These are phyloP conservation scores for Periparus ater DNA, from an alignment of 2,797 vertebrate species.

Conservation along the genomic window DNA sequence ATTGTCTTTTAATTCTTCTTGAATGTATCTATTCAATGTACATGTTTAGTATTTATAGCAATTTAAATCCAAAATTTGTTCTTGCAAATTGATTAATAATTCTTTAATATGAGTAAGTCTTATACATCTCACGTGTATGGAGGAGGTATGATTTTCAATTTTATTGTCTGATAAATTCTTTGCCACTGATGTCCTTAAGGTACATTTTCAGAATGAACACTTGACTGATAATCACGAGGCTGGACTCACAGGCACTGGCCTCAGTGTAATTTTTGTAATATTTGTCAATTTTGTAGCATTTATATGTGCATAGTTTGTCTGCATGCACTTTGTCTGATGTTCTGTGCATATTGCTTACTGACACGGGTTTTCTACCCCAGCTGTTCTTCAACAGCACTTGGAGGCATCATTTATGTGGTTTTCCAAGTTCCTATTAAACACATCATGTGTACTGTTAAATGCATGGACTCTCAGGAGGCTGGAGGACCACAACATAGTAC, in stretches of 20 bases:
- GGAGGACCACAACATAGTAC: neutral
- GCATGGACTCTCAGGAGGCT: neutral
- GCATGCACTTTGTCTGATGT: neutral
- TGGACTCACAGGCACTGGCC: neutral
- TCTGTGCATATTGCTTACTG: neutral
- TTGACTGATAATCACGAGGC: fast-evolving
- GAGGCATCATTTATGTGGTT: neutral
- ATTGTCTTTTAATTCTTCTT: neutral
- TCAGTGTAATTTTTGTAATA: neutral
- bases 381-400: neutral
- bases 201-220: neutral
- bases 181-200: neutral
- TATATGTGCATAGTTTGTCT: neutral
- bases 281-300: neutral
- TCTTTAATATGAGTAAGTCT: neutral
- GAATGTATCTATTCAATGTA: neutral
- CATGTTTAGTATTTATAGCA: neutral
- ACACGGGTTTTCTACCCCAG: neutral
- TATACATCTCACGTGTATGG: neutral
- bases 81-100: neutral
- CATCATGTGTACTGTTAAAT: neutral
- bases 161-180: neutral
- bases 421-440: neutral
- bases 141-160: neutral
- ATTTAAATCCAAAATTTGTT: neutral